phyloP scores from a whole-genome alignment of 2,797 vertebrate species.

The Halcyon leucocephala region DNA sequence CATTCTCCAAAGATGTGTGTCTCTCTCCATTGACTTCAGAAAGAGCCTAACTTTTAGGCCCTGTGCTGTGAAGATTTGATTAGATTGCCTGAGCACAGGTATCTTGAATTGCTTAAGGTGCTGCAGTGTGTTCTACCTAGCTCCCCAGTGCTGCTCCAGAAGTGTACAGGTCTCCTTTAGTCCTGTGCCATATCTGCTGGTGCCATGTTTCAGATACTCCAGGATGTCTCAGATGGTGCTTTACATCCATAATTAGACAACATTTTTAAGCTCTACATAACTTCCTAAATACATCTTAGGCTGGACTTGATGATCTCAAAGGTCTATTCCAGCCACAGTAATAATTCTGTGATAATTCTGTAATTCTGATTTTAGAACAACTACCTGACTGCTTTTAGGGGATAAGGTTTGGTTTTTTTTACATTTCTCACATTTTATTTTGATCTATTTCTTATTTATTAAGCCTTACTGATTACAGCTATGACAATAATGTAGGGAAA shows the following conservation, averaged over 20 bases:
- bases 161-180: not conserved
- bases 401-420: not conserved
- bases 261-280: not conserved
- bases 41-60: not conserved
- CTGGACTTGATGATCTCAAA: too few relatives aligned
- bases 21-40: slow-evolving; percentile 27
- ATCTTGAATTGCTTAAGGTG: not conserved
- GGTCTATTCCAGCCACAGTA: too few relatives aligned
- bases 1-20: not conserved
- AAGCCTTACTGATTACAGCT: not conserved
- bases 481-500: not conserved
- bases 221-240: not conserved
- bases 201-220: not conserved
- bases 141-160: not conserved
- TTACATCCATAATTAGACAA: not conserved
- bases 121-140: not conserved
- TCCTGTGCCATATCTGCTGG: not conserved
- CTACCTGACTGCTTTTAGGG: not conserved
- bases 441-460: not conserved
- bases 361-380: not conserved
- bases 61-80: not conserved
- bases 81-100: not conserved
- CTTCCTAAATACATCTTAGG: not conserved
- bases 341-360: too few relatives aligned
- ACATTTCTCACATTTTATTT: not conserved